Evolutionary conservation across 64 coral and sea anemone species (phyloP).

Genomic region (Actinia tenebrosa): DNA sequence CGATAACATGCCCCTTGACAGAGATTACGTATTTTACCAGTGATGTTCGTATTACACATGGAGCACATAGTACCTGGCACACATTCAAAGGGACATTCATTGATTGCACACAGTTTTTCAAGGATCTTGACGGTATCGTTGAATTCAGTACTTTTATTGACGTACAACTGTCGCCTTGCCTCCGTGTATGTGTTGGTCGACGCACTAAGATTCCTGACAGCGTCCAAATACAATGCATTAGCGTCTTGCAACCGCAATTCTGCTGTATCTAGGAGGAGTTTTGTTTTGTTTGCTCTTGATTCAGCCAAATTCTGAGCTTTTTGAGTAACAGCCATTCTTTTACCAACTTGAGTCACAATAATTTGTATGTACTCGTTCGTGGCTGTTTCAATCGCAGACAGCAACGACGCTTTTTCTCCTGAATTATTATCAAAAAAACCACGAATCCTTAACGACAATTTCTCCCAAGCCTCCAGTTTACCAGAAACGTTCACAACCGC

Average conservation of each 20-base stretch:
- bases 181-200: neutral
- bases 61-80: constrained; percentile 17
- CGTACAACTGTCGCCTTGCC: neutral
- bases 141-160: constrained; percentile 2
- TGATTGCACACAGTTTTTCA: constrained; percentile 17
- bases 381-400: neutral
- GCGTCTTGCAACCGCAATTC: neutral
- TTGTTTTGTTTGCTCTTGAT: neutral
- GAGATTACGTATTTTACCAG: constrained; percentile 18
- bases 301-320: neutral
- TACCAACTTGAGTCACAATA: constrained; percentile 1
- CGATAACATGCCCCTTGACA: constrained; percentile 32
- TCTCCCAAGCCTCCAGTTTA: constrained; percentile 25
- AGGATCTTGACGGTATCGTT: neutral
- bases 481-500: neutral
- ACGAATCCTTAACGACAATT: neutral
- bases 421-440: neutral
- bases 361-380: constrained; percentile 11
- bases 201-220: neutral
- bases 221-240: neutral
- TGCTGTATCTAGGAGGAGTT: neutral
- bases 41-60: constrained; percentile 36
- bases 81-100: constrained; percentile 23
- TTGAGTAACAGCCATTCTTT: neutral
- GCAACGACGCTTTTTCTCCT: neutral